Conservation (phyloP, 2,113 vertebrate genomes). For the Ceuthmochares aereus region DNA sequence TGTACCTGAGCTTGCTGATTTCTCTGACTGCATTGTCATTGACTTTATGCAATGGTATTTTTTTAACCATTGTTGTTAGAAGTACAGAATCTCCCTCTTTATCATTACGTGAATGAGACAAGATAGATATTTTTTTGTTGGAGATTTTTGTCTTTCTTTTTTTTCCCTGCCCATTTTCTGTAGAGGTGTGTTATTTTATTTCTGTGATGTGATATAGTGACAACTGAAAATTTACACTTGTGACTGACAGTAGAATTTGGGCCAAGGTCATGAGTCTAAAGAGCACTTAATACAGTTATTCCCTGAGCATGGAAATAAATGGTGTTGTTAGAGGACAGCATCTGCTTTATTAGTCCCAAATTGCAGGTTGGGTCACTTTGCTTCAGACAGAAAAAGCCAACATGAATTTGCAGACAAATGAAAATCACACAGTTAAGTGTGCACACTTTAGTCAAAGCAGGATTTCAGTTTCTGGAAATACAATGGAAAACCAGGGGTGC, state of each 20-base stretch:
- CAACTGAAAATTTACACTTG: not conserved
- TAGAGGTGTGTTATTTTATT: not conserved
- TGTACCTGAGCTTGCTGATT: not conserved
- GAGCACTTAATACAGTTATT: conserved; percentile 30
- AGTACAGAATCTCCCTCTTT: not conserved
- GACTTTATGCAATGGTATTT: not conserved
- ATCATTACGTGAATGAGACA: not conserved
- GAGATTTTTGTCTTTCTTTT: not conserved
- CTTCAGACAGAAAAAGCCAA: conserved; percentile 56
- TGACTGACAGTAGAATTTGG: not conserved
- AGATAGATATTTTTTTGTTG: not conserved
- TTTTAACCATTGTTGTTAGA: not conserved
- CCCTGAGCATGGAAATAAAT: conserved; percentile 54
- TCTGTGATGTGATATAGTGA: not conserved
- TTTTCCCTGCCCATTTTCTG: not conserved
- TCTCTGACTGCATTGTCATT: not conserved
- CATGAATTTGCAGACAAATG: conserved; percentile 20
- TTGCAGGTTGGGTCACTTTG: conserved; percentile 29
- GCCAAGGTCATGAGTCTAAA: not conserved
- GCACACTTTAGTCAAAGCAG: not conserved
- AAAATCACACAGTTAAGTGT: not conserved
- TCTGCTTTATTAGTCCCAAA: conserved; percentile 57
- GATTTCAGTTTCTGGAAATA: not conserved
- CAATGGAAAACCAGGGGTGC: not conserved
- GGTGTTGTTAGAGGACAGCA: conserved; percentile 45